phyloP scores from a whole-genome alignment of 1,140 invertebrate species.

The Zaprionus gabonicus region DNA sequence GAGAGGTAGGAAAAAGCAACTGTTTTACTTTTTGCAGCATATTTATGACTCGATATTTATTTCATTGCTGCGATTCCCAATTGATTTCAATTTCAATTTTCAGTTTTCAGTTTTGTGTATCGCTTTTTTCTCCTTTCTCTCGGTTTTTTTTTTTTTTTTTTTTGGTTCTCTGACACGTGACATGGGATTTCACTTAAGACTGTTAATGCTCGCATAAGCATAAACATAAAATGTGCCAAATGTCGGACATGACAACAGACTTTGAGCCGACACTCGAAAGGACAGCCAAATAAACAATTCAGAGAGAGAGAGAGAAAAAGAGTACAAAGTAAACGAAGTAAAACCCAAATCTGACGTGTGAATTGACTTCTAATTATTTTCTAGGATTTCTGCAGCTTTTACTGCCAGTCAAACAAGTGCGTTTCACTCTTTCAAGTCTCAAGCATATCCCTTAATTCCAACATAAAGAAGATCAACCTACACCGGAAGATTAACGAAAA shows the following conservation, averaged over 20 bases:
- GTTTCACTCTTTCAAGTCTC: constrained; percentile 22
- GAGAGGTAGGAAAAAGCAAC: constrained; percentile 2
- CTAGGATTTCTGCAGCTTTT: constrained; percentile 33
- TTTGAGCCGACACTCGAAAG: constrained; percentile 71
- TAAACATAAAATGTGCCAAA: constrained; percentile 78
- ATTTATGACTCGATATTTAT: constrained; percentile 66
- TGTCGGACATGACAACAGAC: constrained; percentile 69
- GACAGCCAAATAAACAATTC: constrained; percentile 68
- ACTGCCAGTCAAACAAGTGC: constrained; percentile 54
- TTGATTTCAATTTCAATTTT: constrained; percentile 64
- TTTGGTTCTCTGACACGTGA: constrained; percentile 69
- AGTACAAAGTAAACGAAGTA: constrained; percentile 24
- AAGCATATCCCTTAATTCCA: background rate
- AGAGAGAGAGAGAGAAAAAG: background rate
- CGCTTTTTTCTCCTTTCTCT: constrained; percentile 9
- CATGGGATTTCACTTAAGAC: constrained; percentile 81
- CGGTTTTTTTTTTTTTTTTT: background rate
- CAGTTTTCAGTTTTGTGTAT: constrained; percentile 48
- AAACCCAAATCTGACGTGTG: constrained; percentile 68
- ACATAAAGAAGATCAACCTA: background rate
- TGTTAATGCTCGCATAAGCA: constrained; percentile 72
- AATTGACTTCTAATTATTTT: constrained; percentile 76
- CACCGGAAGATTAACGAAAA: background rate
- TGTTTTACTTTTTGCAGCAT: constrained; percentile 50
- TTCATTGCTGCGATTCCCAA: constrained; percentile 68